These are phyloP conservation scores for Sicus ferrugineus DNA, from an alignment of 2,888 invertebrate genomes.

Conservation along the genomic window DNA sequence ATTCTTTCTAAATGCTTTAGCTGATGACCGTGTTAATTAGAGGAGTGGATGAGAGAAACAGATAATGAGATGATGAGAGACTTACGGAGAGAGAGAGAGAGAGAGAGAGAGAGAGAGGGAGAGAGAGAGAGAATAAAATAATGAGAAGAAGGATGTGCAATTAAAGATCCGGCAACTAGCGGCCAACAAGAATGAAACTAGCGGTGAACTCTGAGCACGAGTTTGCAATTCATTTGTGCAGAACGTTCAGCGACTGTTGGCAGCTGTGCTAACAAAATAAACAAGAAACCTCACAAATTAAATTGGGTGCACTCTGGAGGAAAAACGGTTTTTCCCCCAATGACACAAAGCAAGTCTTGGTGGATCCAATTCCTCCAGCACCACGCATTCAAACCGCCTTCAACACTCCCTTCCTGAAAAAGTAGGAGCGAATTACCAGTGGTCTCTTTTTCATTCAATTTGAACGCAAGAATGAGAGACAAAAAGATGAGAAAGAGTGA, in stretches of 20 bases:
- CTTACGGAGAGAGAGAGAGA: no score
- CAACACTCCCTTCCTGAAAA: neutral
- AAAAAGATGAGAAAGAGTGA: neutral
- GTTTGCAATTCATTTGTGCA: constrained; percentile 13
- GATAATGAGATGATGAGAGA: no score
- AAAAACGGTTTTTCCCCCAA: neutral
- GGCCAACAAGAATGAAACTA: constrained; percentile 4
- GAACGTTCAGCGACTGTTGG: neutral
- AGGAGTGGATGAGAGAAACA: no score
- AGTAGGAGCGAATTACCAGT: neutral
- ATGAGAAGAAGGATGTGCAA: neutral
- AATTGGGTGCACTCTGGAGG: neutral
- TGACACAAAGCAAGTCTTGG: neutral
- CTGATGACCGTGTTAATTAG: no score
- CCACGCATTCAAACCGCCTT: neutral
- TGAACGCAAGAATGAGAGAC: neutral
- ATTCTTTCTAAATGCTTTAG: no score
- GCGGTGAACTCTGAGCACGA: neutral
- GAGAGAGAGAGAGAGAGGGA: no score
- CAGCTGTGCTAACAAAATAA: neutral
- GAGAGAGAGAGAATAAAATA: no score
- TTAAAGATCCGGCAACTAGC: neutral
- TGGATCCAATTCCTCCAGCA: neutral
- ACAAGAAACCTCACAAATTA: neutral
- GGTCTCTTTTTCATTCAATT: constrained; percentile 20